Evolutionary conservation across 2,888 invertebrate genomes (phyloP), one percentile per base, ranked within the genome.

Genomic region (Cerceris rybyensis): DNA sequence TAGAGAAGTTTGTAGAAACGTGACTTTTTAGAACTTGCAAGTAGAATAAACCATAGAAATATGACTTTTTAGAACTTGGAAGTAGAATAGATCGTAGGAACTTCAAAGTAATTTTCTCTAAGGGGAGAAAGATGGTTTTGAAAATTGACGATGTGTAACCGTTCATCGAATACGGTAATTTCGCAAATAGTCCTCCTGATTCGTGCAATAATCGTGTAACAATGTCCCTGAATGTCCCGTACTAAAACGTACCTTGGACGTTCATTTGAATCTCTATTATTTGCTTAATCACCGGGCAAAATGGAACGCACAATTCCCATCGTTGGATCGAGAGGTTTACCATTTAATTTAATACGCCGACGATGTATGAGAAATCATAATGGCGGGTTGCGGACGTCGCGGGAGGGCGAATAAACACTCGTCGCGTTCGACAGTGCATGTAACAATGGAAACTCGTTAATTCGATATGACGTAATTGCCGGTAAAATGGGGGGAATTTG

Each of bases 401-500:
- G 42, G 55, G 60, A 64, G 58, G 41, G 16, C 49, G n/a, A 59
- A 66, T 68, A 76, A 78, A 78, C 77, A 76, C 57, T 17, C 55
- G 11, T 8, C 16, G 43, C 59, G 43, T 52, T n/a, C 58, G 54
- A 60, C 77, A 78, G 76, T 74, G 76, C 54, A 63, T 39, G 46
- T 52, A 52, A 28, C 73, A 70, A 61, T 66, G 65, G 28, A 42
- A 49, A 59, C 75, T 78, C 79, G 66, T 83, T 82, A 74, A 70
- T 77, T 69, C 59, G 63, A 60, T 70, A 68, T 50, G 76, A 50
- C 57, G 54, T 82, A 76, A 82, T 83, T 82, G 80, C 65, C 76
- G 59, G 55, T 58, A 68, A 68, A 39, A 83, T 55, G 52, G 13
- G 16, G 39, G 58, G 55, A 49, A 73, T 72, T 75, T 81, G 75